phyloP scores from a whole-genome alignment of 2,888 invertebrate species.

The Myopa tessellatipennis region DNA sequence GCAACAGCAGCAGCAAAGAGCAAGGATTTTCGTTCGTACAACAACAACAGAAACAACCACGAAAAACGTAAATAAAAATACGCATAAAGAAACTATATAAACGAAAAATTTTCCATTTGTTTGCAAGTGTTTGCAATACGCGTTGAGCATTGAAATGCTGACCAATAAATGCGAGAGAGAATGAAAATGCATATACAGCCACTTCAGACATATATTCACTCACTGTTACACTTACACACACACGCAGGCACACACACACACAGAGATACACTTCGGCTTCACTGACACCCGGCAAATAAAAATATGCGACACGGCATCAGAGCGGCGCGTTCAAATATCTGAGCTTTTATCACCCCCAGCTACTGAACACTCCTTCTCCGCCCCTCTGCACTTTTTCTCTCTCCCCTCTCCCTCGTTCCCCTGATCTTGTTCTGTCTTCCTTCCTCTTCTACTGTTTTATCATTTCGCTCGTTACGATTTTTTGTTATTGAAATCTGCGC shows the following conservation, averaged over 20 bases:
- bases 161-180: background rate
- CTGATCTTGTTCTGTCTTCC: too few relatives aligned
- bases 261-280: background rate
- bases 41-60: background rate
- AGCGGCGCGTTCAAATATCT: background rate
- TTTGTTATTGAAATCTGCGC: slow-evolving; percentile 5
- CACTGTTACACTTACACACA: background rate
- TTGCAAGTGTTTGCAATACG: background rate
- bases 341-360: too few relatives aligned
- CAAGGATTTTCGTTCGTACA: background rate
- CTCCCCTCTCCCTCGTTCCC: background rate
- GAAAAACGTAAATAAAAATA: background rate
- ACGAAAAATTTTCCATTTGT: slow-evolving; percentile 13
- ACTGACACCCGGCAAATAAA: too few relatives aligned
- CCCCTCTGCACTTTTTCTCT: background rate
- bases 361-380: too few relatives aligned
- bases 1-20: background rate
- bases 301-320: background rate
- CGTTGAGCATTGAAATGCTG: slow-evolving; percentile 9
- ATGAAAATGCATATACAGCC: too few relatives aligned
- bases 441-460: background rate
- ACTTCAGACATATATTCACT: background rate
- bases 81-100: background rate
- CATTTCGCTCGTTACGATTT: background rate
- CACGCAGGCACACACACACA: background rate